Evolutionary conservation across 2,113 vertebrate species (phyloP).

Genomic region (Osmerus eperlanus): DNA sequence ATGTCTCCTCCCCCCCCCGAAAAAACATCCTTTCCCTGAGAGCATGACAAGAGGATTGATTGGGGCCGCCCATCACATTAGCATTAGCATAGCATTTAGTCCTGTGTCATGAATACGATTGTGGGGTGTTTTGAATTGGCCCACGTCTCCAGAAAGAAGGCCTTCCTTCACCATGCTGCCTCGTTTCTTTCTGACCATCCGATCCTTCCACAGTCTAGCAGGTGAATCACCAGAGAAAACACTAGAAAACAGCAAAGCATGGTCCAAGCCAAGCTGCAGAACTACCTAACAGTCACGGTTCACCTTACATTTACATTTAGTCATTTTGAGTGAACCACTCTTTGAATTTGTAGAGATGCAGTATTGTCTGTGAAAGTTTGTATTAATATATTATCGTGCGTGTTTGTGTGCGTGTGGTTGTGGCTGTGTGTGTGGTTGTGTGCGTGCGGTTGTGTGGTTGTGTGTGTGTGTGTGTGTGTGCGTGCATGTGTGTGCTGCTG

Average conservation of each 20-base stretch:
- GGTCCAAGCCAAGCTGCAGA: neutral
- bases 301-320: too few species aligned
- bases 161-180: too few species aligned
- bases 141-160: neutral
- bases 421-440: neutral
- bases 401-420: neutral
- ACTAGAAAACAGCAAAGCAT: too few species aligned
- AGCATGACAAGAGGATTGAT: conserved; percentile 4
- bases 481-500: neutral
- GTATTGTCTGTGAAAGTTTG: neutral
- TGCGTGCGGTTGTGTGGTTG: neutral
- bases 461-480: neutral
- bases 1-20: too few species aligned
- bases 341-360: neutral
- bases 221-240: too few species aligned
- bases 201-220: too few species aligned
- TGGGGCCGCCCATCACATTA: conserved; percentile 10
- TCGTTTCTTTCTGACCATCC: too few species aligned
- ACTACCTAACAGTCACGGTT: too few species aligned
- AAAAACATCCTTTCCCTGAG: neutral
- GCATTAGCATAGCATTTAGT: conserved; percentile 15
- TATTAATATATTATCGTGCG: neutral
- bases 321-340: too few species aligned
- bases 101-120: conserved; percentile 6
- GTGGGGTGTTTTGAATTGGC: conserved; percentile 12